Base-by-base conservation (phyloP, 2,888 invertebrate genomes). In the Spodoptera littoralis region DNA sequence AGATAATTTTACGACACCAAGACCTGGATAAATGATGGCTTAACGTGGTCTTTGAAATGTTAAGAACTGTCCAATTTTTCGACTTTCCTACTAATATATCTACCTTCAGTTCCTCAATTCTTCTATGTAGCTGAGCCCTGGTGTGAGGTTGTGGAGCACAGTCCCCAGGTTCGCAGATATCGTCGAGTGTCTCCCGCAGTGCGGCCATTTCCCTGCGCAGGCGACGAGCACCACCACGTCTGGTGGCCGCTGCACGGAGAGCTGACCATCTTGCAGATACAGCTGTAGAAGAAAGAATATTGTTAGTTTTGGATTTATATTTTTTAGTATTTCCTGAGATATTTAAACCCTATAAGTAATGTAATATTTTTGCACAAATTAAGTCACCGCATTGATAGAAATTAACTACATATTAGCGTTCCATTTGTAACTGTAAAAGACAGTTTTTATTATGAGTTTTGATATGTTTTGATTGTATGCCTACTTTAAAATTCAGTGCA, bases 161-260 rank as follows among this genome's bases (percentile, higher is more conserved):
- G 95, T 96, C 87, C 80, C 95, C 88, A 84, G 95, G 95, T 82
- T 96, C 95, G 86, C 96, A 96, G 77, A 96, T 91, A 60, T 96
- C 95, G 65, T 95, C 94, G 76, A 96, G 93, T 54, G 95, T 92
- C 78, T 96, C 96, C 68, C 95, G 92, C 67, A 96, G 92, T 44
- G 95, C 95, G 60, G 95, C 91, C 87, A 96, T 92, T 86, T 96
- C 96, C 72, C 95, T 93, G 92, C 97, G 96, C 52, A 96, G 93
- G 58, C 95, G 87, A 0, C 95, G 86, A 3, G 93, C 94, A 9
- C 93, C 90, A 1, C 93, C 91, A 11, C 95, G 94, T 5, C 94
- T 88, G 3, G 93, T 90, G 2, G 94, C 94, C 1, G 94, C 93
- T 42, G 90, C 92, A 12, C 95, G 92, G 3, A 94, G 84, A 3